Percentiles rank a stretch among this genome's conserved stretches.
phyloP scores from a whole-genome alignment of 2,888 invertebrate species.

The Pristionchus japonicus region DNA sequence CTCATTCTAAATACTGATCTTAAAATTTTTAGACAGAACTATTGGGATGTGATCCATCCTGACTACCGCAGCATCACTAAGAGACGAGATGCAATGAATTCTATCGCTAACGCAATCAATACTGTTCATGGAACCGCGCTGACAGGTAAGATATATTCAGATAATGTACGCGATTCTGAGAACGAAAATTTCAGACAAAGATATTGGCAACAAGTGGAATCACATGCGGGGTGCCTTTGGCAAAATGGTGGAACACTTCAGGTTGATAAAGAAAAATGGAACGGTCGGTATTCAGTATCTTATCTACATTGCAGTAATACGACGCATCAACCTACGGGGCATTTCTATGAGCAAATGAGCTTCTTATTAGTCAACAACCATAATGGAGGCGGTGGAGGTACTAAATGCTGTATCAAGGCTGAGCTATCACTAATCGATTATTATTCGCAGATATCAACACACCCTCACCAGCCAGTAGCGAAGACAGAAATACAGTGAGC shows the following conservation, averaged over 20 bases:
- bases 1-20: not conserved
- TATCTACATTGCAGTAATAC: not conserved
- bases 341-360: slow-evolving; percentile 44
- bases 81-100: not conserved
- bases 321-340: not conserved
- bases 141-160: not conserved
- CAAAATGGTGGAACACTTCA: not conserved
- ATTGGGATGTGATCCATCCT: not conserved
- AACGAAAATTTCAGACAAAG: slow-evolving; percentile 1
- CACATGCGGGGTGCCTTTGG: slow-evolving; percentile 12
- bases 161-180: not conserved
- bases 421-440: not conserved
- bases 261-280: not conserved
- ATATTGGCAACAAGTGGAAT: not conserved
- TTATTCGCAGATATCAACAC: not conserved
- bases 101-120: slow-evolving; percentile 7
- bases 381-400: not conserved
- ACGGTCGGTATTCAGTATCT: too few species aligned
- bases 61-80: slow-evolving; percentile 38
- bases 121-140: not conserved
- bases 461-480: not conserved
- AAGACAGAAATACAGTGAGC: not conserved
- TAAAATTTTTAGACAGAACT: not conserved
- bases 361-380: not conserved
- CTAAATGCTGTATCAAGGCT: not conserved